Conservation (phyloP, 2,888 invertebrate species). For the Scaptomyza cyrtandrae region DNA sequence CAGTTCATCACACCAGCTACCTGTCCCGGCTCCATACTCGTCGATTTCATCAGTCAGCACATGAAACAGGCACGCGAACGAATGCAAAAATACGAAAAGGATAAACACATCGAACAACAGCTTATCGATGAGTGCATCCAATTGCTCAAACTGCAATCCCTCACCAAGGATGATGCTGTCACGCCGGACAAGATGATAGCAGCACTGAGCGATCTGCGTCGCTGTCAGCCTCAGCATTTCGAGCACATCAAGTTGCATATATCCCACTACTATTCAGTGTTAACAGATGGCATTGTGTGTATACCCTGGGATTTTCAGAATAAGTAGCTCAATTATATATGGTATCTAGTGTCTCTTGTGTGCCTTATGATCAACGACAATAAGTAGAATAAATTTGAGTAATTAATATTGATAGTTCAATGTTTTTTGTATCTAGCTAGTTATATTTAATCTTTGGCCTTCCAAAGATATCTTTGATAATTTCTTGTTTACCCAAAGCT, state of each 20-base stretch:
- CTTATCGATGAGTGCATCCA: constrained; percentile 88
- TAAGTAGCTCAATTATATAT: constrained; percentile 37
- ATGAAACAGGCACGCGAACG: constrained; percentile 89
- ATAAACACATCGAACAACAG: constrained; percentile 92
- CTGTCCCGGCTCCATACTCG: constrained; percentile 93
- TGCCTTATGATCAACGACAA: constrained; percentile 64
- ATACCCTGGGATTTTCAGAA: constrained; percentile 93
- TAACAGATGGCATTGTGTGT: constrained; percentile 95
- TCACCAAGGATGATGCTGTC: constrained; percentile 95
- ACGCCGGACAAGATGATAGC: constrained; percentile 95
- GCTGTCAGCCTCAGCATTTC: constrained; percentile 85
- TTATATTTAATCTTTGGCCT: background rate
- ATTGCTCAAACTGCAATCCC: constrained; percentile 88
- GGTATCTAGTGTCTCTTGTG: constrained; percentile 26
- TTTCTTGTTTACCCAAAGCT: background rate
- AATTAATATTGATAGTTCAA: background rate
- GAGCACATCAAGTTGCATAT: constrained; percentile 90
- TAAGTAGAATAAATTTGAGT: constrained; percentile 34
- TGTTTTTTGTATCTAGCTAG: background rate
- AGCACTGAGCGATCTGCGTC: constrained; percentile 90
- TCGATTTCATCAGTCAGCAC: constrained; percentile 92
- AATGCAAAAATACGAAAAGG: constrained; percentile 87
- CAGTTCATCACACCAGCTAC: constrained; percentile 97
- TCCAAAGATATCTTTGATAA: background rate
- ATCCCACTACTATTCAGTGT: constrained; percentile 95